Evolutionary conservation across 1,140 invertebrate genomes (phyloP).

Genomic region (Cecropterus lyciades): DNA sequence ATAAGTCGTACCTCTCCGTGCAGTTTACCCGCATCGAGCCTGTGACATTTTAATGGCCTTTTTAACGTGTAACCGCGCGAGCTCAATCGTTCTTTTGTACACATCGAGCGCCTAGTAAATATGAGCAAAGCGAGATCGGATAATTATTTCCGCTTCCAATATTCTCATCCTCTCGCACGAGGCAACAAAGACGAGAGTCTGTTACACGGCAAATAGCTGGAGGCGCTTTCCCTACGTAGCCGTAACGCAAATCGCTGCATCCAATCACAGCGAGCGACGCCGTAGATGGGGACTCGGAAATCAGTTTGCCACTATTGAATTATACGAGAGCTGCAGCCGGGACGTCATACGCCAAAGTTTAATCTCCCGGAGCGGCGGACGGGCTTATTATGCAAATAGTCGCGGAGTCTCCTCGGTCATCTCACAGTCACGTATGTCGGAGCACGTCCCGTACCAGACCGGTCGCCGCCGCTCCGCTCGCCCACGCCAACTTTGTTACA

Average conservation of each 20-base stretch:
- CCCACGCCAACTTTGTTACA: slow-evolving; percentile 35
- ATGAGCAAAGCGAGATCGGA: slow-evolving; percentile 52
- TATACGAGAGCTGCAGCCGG: slow-evolving; percentile 73
- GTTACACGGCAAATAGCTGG: slow-evolving; percentile 57
- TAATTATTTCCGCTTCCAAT: slow-evolving; percentile 65
- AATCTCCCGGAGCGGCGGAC: slow-evolving; percentile 72
- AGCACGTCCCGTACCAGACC: slow-evolving; percentile 39
- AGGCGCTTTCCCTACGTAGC: slow-evolving; percentile 46
- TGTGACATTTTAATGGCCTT: slow-evolving; percentile 74
- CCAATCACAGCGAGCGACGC: slow-evolving; percentile 59
- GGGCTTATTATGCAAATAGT: slow-evolving; percentile 81
- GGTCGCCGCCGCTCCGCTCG: slow-evolving; percentile 18
- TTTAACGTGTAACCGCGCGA: slow-evolving; percentile 63
- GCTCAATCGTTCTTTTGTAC: slow-evolving; percentile 41
- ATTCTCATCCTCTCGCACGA: slow-evolving; percentile 54
- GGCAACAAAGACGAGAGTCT: slow-evolving; percentile 53
- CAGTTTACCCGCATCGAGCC: slow-evolving; percentile 63
- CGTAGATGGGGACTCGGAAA: slow-evolving; percentile 61
- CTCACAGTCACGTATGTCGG: slow-evolving; percentile 63
- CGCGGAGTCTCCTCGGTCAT: slow-evolving; percentile 65
- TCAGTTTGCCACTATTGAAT: slow-evolving; percentile 81
- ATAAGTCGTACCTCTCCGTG: slow-evolving; percentile 53
- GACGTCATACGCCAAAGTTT: slow-evolving; percentile 78
- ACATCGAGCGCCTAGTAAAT: slow-evolving; percentile 44
- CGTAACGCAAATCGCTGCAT: slow-evolving; percentile 61